Conservation (phyloP, 2,113 vertebrate genomes). For the Ceyx cyanopectus region DNA sequence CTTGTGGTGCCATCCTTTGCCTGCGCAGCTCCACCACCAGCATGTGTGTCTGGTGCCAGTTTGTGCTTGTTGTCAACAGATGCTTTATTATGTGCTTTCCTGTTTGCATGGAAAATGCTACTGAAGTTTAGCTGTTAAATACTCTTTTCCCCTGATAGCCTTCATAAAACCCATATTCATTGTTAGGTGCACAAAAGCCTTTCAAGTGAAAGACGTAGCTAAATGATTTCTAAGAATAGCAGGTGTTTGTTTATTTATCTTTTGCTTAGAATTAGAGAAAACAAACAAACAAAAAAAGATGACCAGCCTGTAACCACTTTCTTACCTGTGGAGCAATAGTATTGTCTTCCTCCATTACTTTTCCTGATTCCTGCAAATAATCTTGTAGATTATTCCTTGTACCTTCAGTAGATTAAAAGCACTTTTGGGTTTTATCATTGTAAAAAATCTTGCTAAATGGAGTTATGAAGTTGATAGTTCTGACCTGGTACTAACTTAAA, state of each 20-base stretch:
- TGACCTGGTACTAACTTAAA: not conserved
- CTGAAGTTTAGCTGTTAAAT: not conserved
- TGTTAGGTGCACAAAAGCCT: not conserved
- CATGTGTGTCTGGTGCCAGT: not conserved
- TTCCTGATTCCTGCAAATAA: not conserved
- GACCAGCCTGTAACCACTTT: not conserved
- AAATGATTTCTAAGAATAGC: not conserved
- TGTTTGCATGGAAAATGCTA: not conserved
- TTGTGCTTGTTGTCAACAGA: not conserved
- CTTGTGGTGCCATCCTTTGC: not conserved
- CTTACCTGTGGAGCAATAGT: not conserved
- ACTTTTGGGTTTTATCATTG: not conserved
- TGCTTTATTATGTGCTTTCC: not conserved
- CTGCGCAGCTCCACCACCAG: not conserved
- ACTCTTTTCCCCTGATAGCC: not conserved
- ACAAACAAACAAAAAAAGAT: not conserved
- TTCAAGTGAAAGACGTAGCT: not conserved
- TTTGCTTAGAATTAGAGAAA: not conserved
- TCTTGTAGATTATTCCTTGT: not conserved
- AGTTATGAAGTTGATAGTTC: not conserved
- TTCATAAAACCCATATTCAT: not conserved
- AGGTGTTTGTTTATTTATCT: not conserved
- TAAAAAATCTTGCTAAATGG: not conserved
- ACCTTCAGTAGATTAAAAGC: not conserved
- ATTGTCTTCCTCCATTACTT: not conserved